phyloP scores from a whole-genome alignment of 2,888 invertebrate genomes.

The Gerosis bhagava region DNA sequence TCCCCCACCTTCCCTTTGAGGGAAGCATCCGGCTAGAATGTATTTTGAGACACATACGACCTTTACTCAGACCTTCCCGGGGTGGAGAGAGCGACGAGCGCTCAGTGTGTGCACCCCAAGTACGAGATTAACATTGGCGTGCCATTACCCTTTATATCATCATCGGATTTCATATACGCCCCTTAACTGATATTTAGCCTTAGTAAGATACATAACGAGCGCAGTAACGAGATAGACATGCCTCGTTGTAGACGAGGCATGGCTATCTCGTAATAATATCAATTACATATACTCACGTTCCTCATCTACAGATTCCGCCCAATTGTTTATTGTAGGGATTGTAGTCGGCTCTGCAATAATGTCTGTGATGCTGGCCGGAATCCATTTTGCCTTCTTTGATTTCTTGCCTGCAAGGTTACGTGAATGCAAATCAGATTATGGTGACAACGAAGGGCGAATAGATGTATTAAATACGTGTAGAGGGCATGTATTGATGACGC shows the following conservation, averaged over 20 bases:
- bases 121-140: conserved; percentile 90
- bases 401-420: conserved; percentile 86
- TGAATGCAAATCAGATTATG: conserved; percentile 33
- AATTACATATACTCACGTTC: conserved; percentile 88
- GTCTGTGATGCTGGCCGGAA: conserved; percentile 90
- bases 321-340: conserved; percentile 83
- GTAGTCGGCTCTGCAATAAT: conserved; percentile 89
- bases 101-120: conserved; percentile 86
- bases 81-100: conserved; percentile 81
- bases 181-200: background rate
- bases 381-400: conserved; percentile 93
- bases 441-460: conserved; percentile 30
- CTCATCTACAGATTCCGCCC: conserved; percentile 94
- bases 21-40: conserved; percentile 88
- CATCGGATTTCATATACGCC: conserved; percentile 52
- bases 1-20: conserved; percentile 85
- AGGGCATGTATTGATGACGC: conserved; percentile 68
- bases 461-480: conserved; percentile 29
- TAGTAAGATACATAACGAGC: no score
- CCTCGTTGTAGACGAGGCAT: no score
- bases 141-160: conserved; percentile 72
- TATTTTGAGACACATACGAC: conserved; percentile 72
- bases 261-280: no score
- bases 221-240: no score
- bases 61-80: conserved; percentile 93